Percentiles rank a stretch among this genome's conserved stretches.
Conservation (phyloP, 2,113 vertebrate genomes). For the Mormyrus lacerda region DNA sequence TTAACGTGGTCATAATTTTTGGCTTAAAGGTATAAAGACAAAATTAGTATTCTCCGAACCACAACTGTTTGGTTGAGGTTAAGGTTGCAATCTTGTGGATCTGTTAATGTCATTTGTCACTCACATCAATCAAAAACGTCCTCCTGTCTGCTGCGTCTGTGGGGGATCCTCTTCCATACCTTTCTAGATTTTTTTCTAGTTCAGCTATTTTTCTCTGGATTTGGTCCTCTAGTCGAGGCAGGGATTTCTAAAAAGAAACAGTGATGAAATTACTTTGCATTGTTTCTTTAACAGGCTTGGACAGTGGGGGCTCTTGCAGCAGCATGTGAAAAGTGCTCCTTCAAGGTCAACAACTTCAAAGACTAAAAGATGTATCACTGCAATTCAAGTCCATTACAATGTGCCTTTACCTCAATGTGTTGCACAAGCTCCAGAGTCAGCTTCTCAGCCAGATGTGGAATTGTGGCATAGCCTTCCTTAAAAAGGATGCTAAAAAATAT, state of each 20-base stretch:
- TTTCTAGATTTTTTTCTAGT: conserved; percentile 50
- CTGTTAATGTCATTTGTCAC: conserved; percentile 24
- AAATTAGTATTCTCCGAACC: background rate
- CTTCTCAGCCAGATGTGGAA: conserved; percentile 62
- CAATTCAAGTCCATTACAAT: background rate
- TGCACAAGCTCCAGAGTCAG: conserved; percentile 61
- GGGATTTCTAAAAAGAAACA: conserved; percentile 41
- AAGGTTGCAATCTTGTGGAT: background rate
- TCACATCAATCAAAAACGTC: conserved; percentile 58
- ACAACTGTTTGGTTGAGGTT: background rate
- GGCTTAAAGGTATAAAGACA: background rate
- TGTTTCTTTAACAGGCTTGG: background rate
- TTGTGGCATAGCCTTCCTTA: conserved; percentile 48
- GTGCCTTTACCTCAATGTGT: conserved; percentile 53
- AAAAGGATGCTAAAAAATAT: conserved; percentile 45
- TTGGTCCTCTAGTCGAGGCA: conserved; percentile 59
- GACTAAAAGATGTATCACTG: background rate
- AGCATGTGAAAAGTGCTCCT: background rate
- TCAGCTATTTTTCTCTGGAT: conserved; percentile 53
- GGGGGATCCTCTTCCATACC: conserved; percentile 55
- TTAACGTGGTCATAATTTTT: background rate
- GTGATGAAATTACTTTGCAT: background rate
- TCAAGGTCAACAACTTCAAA: background rate
- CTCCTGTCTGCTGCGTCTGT: conserved; percentile 40
- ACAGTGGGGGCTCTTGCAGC: background rate